phyloP scores from a whole-genome alignment of 2,113 vertebrate species.

The Neogobius melanostomus region DNA sequence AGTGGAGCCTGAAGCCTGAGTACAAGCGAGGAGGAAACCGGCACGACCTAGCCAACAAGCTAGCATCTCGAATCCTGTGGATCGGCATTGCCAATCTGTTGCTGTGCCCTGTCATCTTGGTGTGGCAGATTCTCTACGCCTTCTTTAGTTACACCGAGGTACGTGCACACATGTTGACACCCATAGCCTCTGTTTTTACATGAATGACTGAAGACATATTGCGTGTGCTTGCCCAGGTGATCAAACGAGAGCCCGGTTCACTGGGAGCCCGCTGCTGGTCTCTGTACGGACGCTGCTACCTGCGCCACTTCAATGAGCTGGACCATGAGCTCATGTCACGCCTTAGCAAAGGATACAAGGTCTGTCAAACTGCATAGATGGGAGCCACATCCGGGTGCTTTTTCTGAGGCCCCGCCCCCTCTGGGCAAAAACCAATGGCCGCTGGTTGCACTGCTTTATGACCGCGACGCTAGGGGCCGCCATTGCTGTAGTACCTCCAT shows the following conservation, averaged over 20 bases:
- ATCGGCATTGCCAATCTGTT: slow-evolving; percentile 96
- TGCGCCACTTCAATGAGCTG: slow-evolving; percentile 96
- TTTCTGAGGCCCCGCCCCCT: no score
- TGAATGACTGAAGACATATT: background rate
- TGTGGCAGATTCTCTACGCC: slow-evolving; percentile 98
- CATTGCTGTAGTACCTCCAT: no score
- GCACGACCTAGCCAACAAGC: slow-evolving; percentile 89
- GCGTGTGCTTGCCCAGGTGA: slow-evolving; percentile 67
- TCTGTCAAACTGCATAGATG: slow-evolving; percentile 11
- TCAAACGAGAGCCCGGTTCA: slow-evolving; percentile 94
- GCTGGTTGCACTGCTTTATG: no score
- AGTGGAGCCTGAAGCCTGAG: slow-evolving; percentile 94
- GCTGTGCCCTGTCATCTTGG: slow-evolving; percentile 94
- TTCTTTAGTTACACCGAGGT: slow-evolving; percentile 97
- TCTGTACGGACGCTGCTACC: slow-evolving; percentile 94
- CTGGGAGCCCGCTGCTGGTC: slow-evolving; percentile 98
- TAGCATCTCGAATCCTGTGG: slow-evolving; percentile 94
- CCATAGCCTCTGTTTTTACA: background rate
- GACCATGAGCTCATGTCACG: slow-evolving; percentile 96
- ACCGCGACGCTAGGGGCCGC: no score
- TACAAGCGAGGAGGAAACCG: slow-evolving; percentile 92
- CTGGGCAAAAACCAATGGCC: no score
- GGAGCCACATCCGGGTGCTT: no score
- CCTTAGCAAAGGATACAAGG: slow-evolving; percentile 95
- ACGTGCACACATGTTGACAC: background rate